Conservation (phyloP, 2,888 invertebrate genomes). For the Cyaniris semiargus region DNA sequence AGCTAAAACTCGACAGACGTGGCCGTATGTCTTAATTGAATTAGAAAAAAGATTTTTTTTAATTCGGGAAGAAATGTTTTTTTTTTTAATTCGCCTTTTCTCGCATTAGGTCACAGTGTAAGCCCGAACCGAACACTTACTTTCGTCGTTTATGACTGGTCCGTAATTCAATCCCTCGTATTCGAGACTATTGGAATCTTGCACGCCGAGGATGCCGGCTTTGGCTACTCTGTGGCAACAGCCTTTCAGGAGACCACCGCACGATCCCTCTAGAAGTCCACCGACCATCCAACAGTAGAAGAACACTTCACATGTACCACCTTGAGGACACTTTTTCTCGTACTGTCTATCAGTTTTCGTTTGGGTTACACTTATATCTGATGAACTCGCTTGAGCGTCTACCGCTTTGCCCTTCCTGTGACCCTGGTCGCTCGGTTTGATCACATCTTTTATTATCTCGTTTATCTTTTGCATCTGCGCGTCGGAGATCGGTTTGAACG, state of each 20-base stretch:
- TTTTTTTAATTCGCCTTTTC: background rate
- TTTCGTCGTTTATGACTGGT: constrained; percentile 88
- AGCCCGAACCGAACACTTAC: constrained; percentile 78
- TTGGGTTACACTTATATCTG: constrained; percentile 40
- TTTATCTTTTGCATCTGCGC: constrained; percentile 66
- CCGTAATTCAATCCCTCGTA: constrained; percentile 85
- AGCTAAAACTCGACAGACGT: background rate
- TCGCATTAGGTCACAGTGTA: constrained; percentile 44
- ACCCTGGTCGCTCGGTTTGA: constrained; percentile 40
- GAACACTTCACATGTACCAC: constrained; percentile 94
- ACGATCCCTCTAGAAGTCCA: constrained; percentile 91
- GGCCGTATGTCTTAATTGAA: background rate
- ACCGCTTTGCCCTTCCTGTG: constrained; percentile 55
- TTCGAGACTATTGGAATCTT: constrained; percentile 83
- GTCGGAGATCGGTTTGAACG: constrained; percentile 71
- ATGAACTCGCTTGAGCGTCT: constrained; percentile 42
- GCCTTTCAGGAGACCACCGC: constrained; percentile 89
- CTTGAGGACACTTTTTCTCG: constrained; percentile 83
- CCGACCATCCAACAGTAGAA: constrained; percentile 95
- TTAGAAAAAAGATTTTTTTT: background rate
- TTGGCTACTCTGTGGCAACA: constrained; percentile 91
- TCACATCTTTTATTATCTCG: constrained; percentile 61
- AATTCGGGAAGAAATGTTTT: background rate
- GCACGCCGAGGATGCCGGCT: constrained; percentile 82
- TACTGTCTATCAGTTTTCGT: constrained; percentile 56